Percentiles rank a stretch among this genome's conserved stretches.
Conservation (phyloP, 64 coral and sea anemone species). For the Astreopora myriophthalma region DNA sequence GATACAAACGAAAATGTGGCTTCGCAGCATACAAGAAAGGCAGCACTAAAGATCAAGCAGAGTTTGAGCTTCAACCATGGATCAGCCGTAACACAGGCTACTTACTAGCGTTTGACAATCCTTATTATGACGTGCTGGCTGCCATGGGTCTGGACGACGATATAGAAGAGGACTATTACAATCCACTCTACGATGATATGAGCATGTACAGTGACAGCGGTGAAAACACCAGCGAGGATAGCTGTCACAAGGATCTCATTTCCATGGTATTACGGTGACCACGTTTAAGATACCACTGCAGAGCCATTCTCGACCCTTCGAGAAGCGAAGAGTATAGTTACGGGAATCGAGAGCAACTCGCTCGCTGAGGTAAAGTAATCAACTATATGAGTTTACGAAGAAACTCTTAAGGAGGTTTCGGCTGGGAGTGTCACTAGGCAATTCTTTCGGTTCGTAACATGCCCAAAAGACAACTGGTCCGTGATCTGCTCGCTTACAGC, state of each 20-base stretch:
- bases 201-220: slow-evolving; percentile 90
- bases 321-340: too few relatives aligned
- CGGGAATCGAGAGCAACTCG: too few relatives aligned
- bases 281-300: too few relatives aligned
- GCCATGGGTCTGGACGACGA: slow-evolving; percentile 98
- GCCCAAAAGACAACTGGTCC: background rate
- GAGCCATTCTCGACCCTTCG: too few relatives aligned
- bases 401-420: too few relatives aligned
- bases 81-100: slow-evolving; percentile 77
- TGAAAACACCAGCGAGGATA: slow-evolving; percentile 85
- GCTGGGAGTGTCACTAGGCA: too few relatives aligned
- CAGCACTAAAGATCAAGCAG: slow-evolving; percentile 74
- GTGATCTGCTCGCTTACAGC: background rate
- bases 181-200: slow-evolving; percentile 91
- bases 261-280: slow-evolving; percentile 48
- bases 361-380: too few relatives aligned
- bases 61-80: slow-evolving; percentile 93
- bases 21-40: slow-evolving; percentile 47
- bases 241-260: slow-evolving; percentile 76
- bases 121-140: slow-evolving; percentile 95
- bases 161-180: slow-evolving; percentile 93
- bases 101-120: slow-evolving; percentile 94
- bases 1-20: slow-evolving; percentile 16
- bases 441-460: background rate
- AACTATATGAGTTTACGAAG: too few relatives aligned